Percentiles rank a stretch among this genome's conserved stretches.
Evolutionary conservation across 2,113 vertebrate genomes (phyloP).

Genomic region (Sylvilagus bachmani): DNA sequence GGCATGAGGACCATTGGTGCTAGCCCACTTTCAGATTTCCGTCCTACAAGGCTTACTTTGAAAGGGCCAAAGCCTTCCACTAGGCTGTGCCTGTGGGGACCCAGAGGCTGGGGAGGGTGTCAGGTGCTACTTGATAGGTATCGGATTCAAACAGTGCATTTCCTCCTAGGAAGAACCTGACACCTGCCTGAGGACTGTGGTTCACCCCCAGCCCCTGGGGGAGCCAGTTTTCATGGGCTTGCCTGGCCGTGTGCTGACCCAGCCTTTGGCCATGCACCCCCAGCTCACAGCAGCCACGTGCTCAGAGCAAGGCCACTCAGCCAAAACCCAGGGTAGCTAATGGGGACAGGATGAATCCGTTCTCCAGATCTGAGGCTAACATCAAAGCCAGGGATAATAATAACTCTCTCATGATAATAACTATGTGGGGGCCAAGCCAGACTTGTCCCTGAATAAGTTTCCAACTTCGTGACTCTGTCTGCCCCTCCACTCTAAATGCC

Average conservation of each 20-base stretch:
- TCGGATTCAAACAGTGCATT: neutral
- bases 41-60: constrained; percentile 49
- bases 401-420: neutral
- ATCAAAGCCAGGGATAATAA: neutral
- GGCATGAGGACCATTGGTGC: neutral
- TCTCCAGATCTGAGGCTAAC: neutral
- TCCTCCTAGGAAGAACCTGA: neutral
- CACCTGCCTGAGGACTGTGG: neutral
- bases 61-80: constrained; percentile 9
- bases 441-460: neutral
- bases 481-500: neutral
- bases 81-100: neutral
- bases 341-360: neutral
- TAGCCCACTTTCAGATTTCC: neutral
- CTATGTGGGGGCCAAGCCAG: neutral
- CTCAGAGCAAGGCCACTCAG: neutral
- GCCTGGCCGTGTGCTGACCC: neutral
- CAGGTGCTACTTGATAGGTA: neutral
- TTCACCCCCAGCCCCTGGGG: neutral
- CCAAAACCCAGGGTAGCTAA: neutral
- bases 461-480: neutral
- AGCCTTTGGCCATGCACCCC: neutral
- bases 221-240: neutral
- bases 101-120: neutral
- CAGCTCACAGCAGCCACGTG: neutral